Conservation (phyloP, 2,888 invertebrate species). For the Andrena trimmerana region DNA sequence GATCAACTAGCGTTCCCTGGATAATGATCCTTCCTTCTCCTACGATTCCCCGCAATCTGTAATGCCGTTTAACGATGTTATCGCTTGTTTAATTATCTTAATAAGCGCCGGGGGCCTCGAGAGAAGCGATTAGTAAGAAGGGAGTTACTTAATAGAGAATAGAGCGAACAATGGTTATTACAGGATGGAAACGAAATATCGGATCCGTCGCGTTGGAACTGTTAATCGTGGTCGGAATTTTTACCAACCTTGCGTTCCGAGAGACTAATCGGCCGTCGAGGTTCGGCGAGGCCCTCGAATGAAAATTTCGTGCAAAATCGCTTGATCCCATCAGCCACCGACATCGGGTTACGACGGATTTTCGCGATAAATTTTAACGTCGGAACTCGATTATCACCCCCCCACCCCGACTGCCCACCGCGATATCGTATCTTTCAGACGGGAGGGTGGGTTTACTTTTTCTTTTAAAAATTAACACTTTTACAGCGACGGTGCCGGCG, state of each 20-base stretch:
- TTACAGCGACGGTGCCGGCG: too few species aligned
- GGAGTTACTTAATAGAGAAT: too few species aligned
- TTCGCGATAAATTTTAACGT: constrained; percentile 19
- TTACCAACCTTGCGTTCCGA: not conserved
- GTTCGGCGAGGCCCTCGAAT: constrained; percentile 17
- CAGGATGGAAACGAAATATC: too few species aligned
- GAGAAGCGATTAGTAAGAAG: too few species aligned
- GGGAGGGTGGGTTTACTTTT: not conserved
- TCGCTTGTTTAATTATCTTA: constrained; percentile 23
- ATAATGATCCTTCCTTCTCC: constrained; percentile 70
- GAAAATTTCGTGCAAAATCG: constrained; percentile 35
- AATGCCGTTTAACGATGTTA: constrained; percentile 45
- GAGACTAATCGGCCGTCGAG: constrained; percentile 28
- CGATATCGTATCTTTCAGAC: too few species aligned
- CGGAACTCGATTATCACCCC: constrained; percentile 3
- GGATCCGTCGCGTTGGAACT: not conserved
- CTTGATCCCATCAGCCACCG: constrained; percentile 26
- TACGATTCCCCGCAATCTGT: constrained; percentile 65
- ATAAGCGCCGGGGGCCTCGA: too few species aligned
- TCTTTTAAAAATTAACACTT: not conserved
- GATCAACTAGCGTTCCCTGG: constrained; percentile 67
- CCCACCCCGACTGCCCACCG: not conserved
- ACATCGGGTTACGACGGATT: constrained; percentile 27
- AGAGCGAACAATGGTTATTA: too few species aligned
- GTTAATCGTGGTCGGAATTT: not conserved